Percentiles rank a stretch among this genome's conserved stretches.
These are phyloP conservation scores for Erebia aethiops DNA, from an alignment of 2,888 invertebrate species.

Conservation along the genomic window DNA sequence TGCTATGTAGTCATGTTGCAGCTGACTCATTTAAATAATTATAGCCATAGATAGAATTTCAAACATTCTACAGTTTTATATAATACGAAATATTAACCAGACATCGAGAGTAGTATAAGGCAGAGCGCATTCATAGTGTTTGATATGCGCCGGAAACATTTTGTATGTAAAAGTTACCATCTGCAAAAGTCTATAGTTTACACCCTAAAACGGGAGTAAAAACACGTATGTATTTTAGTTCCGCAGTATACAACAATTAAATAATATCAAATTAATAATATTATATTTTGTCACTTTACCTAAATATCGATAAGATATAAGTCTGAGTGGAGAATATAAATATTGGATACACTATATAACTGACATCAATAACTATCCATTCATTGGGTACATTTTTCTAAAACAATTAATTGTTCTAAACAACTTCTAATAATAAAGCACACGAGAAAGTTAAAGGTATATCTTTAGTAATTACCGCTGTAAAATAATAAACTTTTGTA, in stretches of 20 bases:
- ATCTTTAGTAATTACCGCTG: slow-evolving; percentile 47
- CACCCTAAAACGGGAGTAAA: slow-evolving; percentile 20
- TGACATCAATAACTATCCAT: slow-evolving; percentile 48
- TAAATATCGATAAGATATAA: slow-evolving; percentile 31
- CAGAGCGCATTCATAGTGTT: slow-evolving; percentile 6
- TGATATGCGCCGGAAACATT: background rate
- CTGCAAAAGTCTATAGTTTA: slow-evolving; percentile 8
- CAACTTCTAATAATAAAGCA: slow-evolving; percentile 56
- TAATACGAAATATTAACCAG: slow-evolving; percentile 17
- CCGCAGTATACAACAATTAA: slow-evolving; percentile 4
- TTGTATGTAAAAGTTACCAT: background rate
- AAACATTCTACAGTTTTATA: slow-evolving; percentile 6
- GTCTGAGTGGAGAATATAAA: slow-evolving; percentile 34
- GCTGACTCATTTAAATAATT: slow-evolving; percentile 4
- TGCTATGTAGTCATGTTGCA: background rate
- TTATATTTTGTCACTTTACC: slow-evolving; percentile 30
- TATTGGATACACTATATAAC: slow-evolving; percentile 45
- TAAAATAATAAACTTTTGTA: slow-evolving; percentile 57
- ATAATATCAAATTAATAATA: slow-evolving; percentile 15
- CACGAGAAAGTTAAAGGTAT: slow-evolving; percentile 39
- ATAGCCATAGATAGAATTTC: slow-evolving; percentile 13
- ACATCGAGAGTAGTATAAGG: slow-evolving; percentile 5
- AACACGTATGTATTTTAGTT: slow-evolving; percentile 13
- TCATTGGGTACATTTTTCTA: slow-evolving; percentile 45
- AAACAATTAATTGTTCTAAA: slow-evolving; percentile 45